phyloP scores from a whole-genome alignment of 2,797 vertebrate genomes.

The Megaceryle alcyon region DNA sequence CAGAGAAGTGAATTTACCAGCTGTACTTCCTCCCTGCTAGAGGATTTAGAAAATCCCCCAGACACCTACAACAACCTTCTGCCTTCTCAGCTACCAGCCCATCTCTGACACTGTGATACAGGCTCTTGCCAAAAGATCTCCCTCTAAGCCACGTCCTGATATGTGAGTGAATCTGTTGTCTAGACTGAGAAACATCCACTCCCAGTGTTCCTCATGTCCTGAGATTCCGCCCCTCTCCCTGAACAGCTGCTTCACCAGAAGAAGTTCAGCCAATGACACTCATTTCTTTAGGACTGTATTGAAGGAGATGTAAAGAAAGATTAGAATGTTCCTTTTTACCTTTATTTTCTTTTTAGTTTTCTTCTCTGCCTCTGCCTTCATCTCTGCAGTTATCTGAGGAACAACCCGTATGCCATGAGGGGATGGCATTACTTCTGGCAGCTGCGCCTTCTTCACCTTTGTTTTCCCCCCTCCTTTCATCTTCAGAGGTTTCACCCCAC shows the following conservation, averaged over 20 bases:
- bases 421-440: constrained; percentile 89
- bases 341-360: constrained; percentile 84
- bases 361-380: constrained; percentile 91
- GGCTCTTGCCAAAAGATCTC: neutral
- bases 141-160: neutral
- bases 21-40: neutral
- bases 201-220: neutral
- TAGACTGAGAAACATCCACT: neutral
- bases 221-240: neutral
- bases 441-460: constrained; percentile 82
- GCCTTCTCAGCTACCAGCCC: neutral
- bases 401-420: constrained; percentile 88
- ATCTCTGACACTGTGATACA: neutral
- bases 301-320: neutral
- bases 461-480: constrained; percentile 81
- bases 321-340: constrained; percentile 47
- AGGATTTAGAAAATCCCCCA: neutral
- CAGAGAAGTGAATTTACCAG: neutral
- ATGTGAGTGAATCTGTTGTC: neutral
- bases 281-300: neutral
- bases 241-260: neutral
- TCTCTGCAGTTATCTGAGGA: constrained; percentile 88
- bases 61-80: neutral
- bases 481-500: constrained; percentile 76
- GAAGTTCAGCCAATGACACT: neutral